Conservation (phyloP, 2,888 invertebrate genomes). For the Aplocera efformata region DNA sequence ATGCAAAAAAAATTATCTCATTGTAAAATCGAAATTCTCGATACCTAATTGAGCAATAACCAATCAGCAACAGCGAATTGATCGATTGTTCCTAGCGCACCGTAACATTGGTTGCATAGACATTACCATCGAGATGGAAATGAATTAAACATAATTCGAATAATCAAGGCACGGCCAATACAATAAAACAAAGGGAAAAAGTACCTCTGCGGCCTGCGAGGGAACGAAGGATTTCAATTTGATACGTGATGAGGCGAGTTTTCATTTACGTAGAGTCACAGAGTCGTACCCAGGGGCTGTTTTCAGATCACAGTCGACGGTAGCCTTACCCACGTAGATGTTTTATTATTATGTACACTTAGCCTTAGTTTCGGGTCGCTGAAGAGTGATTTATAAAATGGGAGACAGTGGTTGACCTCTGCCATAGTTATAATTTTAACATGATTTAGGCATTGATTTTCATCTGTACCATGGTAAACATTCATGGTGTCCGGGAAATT, state of each 20-base stretch:
- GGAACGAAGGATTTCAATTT: conserved; percentile 78
- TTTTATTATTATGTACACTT: too few species aligned
- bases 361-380: too few species aligned
- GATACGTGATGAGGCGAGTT: conserved; percentile 78
- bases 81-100: conserved; percentile 36
- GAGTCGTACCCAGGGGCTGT: too few species aligned
- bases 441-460: too few species aligned
- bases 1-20: not conserved
- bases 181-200: conserved; percentile 76
- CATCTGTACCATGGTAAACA: too few species aligned
- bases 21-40: conserved; percentile 3
- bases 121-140: conserved; percentile 72
- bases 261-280: conserved; percentile 60
- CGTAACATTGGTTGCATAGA: conserved; percentile 43
- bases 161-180: conserved; percentile 73
- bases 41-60: conserved; percentile 16
- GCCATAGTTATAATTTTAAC: too few species aligned
- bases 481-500: too few species aligned
- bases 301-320: too few species aligned
- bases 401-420: too few species aligned
- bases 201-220: conserved; percentile 64
- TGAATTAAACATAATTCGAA: conserved; percentile 79
- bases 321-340: too few species aligned
- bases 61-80: conserved; percentile 17
- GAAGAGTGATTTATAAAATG: too few species aligned